phyloP scores from a whole-genome alignment of 2,888 invertebrate species.

The Protophormia terraenovae region DNA sequence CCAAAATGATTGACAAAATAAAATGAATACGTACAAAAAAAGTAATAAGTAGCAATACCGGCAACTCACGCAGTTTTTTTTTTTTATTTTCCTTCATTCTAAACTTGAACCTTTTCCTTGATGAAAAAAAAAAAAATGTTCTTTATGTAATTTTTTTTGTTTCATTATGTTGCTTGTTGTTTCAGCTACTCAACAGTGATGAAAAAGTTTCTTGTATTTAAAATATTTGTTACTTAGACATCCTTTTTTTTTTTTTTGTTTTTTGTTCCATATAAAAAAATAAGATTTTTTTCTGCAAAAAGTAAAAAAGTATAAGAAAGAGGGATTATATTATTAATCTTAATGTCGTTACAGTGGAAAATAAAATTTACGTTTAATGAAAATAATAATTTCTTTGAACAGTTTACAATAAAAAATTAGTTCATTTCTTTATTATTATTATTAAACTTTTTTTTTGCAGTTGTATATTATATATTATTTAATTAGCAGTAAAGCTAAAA shows the following conservation, averaged over 20 bases:
- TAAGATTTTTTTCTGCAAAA: background rate
- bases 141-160: background rate
- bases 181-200: background rate
- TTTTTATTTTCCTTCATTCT: background rate
- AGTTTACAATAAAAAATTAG: too few species aligned
- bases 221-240: background rate
- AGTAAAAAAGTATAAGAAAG: background rate
- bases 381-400: too few species aligned
- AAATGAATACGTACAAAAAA: background rate
- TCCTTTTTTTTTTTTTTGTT: too few species aligned
- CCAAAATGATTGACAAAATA: conserved; percentile 5
- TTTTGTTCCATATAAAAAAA: background rate
- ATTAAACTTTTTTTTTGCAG: too few species aligned
- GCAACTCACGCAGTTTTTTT: background rate
- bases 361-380: background rate
- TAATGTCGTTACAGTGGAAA: background rate
- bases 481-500: too few species aligned
- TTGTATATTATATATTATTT: too few species aligned
- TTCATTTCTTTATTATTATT: too few species aligned
- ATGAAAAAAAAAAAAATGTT: background rate
- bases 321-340: background rate
- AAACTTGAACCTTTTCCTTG: background rate
- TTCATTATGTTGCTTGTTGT: background rate
- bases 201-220: background rate
- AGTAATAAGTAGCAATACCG: background rate